Evolutionary conservation across 2,888 invertebrate genomes (phyloP), one percentile per base, ranked within the genome.

Genomic region (Philopedon plagiatum): DNA sequence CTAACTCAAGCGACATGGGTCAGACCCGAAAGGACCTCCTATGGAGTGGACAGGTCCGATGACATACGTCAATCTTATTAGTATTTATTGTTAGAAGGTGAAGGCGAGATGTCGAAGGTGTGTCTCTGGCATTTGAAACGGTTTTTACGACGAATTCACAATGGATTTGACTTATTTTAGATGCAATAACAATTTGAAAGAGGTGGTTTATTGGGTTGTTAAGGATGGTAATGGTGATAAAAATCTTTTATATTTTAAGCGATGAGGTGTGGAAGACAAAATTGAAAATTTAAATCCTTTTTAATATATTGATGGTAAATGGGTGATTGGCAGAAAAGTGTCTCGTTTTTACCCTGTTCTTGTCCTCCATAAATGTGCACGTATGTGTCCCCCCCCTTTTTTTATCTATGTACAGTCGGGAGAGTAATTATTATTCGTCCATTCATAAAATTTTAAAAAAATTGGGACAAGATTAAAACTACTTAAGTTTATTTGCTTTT

Each of bases 1-100:
- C 71, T 71, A 71, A 71, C 46, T 34, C 23, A 64, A 70, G 19
- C 57, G 71, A 71, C 71, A 41, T 65, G 65, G 71, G 71, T 71
- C 39, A 34, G 46, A 41, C 29, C 49, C 46, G 46, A 63, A 57
- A 67, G 23, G 68, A 72, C 72, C 72, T 62, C 72, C 72, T 68
- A 63, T n/a, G 49, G 63, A 61, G 72, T 51, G 56, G 41, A 72
- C 72, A 63, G 54, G 51, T 41, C 49, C 46, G 72, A 62, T 61
- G 72, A 72, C 72, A 68, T 51, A 44, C 57, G 63, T 71, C 46
- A 37, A 54, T 67, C 51, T 51, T 57, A 65, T 58, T 63, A 63
- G 60, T 39, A 65, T 57, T 71, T 60, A 71, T 71, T 65, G 71
- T 39, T 60, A 26, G 49, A 58, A 49, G 21, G 49, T 34, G 29